phyloP scores from a whole-genome alignment of 2,113 vertebrate species.

The Syrrhaptes paradoxus region DNA sequence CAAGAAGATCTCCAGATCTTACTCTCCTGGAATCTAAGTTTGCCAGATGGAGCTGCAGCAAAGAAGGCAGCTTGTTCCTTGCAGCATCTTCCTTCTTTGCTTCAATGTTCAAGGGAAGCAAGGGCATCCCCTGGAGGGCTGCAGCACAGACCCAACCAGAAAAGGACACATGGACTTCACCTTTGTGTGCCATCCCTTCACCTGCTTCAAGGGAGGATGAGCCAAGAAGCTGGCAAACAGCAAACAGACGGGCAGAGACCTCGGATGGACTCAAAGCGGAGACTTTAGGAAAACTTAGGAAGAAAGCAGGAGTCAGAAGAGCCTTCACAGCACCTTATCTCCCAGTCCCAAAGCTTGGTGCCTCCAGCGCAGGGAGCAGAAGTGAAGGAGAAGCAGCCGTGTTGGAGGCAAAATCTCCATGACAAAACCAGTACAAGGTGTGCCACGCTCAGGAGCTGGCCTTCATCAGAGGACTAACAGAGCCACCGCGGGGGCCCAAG shows the following conservation, averaged over 20 bases:
- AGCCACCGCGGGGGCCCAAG: not conserved
- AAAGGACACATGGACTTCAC: not conserved
- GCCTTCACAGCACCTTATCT: not conserved
- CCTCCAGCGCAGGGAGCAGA: not conserved
- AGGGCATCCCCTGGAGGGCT: not conserved
- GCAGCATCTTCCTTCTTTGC: not conserved
- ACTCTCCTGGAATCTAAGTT: fast-evolving
- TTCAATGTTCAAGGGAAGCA: not conserved
- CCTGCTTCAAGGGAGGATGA: not conserved
- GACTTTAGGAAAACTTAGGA: not conserved
- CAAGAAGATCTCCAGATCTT: not conserved
- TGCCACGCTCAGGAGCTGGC: not conserved
- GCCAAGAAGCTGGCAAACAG: not conserved
- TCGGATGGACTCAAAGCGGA: not conserved
- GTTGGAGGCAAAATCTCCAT: not conserved
- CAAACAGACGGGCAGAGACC: not conserved
- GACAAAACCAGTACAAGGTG: not conserved
- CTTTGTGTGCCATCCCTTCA: not conserved
- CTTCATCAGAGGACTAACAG: not conserved
- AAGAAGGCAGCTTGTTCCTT: not conserved
- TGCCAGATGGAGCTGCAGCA: not conserved
- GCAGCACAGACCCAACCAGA: not conserved
- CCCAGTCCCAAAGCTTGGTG: not conserved
- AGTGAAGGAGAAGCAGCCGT: not conserved
- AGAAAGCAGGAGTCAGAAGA: not conserved